A percentile compares a stretch with the other conserved stretches of the same genome.
phyloP scores from a whole-genome alignment of 1,140 invertebrate species.

The Lordiphosa clarofinis region DNA sequence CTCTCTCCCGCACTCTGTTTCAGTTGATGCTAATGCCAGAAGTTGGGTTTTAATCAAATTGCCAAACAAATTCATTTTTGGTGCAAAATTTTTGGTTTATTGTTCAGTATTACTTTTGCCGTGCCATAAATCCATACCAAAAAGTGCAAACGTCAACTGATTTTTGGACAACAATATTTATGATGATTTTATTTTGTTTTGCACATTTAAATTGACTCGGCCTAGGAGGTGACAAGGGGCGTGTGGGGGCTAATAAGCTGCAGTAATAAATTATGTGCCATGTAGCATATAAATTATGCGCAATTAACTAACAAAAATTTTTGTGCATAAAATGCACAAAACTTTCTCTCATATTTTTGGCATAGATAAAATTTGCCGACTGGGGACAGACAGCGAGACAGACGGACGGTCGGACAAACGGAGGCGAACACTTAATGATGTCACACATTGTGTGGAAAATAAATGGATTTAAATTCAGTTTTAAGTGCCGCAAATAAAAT shows the following conservation, averaged over 20 bases:
- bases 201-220: slow-evolving; percentile 63
- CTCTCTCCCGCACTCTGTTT: too few species aligned
- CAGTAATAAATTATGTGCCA: slow-evolving; percentile 75
- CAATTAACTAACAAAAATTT: slow-evolving; percentile 66
- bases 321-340: slow-evolving; percentile 68
- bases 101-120: not conserved
- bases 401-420: slow-evolving; percentile 1
- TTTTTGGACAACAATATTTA: slow-evolving; percentile 63
- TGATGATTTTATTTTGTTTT: slow-evolving; percentile 72
- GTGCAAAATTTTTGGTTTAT: not conserved
- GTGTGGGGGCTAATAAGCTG: slow-evolving; percentile 59
- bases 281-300: slow-evolving; percentile 69
- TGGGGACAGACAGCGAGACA: too few species aligned
- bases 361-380: slow-evolving; percentile 32
- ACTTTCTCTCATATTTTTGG: slow-evolving; percentile 30
- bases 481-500: slow-evolving; percentile 58
- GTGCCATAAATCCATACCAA: slow-evolving; percentile 62
- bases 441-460: slow-evolving; percentile 35
- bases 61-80: slow-evolving; percentile 31
- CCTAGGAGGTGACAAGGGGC: not conserved
- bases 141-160: slow-evolving; percentile 67
- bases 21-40: slow-evolving; percentile 9
- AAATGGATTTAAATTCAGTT: slow-evolving; percentile 61
- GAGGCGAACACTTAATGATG: slow-evolving; percentile 30
- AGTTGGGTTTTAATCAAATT: slow-evolving; percentile 63